These are phyloP conservation scores for Unio pictorum DNA, from an alignment of 2,888 invertebrate species.

Conservation along the genomic window DNA sequence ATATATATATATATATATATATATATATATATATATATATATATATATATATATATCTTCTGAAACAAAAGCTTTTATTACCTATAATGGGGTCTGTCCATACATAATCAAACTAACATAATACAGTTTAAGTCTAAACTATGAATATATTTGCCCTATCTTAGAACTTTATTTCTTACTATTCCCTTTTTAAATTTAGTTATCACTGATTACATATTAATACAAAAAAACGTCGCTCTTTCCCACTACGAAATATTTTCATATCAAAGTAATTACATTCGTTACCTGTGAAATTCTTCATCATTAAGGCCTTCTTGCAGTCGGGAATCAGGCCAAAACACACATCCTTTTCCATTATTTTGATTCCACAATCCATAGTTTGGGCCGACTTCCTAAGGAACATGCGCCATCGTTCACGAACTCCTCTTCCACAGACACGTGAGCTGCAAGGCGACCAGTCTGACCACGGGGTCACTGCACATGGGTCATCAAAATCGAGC, in stretches of 20 bases:
- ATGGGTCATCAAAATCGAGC: conserved; percentile 58
- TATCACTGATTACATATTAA: too few relatives aligned
- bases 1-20: too few relatives aligned
- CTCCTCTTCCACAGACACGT: conserved; percentile 81
- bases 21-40: too few relatives aligned
- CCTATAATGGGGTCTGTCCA: too few relatives aligned
- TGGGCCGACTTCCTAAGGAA: conserved; percentile 52
- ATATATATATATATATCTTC: too few relatives aligned
- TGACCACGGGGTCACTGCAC: conserved; percentile 84
- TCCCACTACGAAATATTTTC: not conserved
- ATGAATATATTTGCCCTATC: too few relatives aligned
- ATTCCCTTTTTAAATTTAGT: too few relatives aligned
- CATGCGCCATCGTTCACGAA: conserved; percentile 62
- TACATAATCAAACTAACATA: too few relatives aligned
- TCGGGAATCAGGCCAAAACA: conserved; percentile 61
- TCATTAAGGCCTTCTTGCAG: conserved; percentile 68
- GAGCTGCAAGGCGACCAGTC: conserved; percentile 88
- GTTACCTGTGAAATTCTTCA: conserved; percentile 68
- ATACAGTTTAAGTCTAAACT: too few relatives aligned
- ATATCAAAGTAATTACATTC: not conserved
- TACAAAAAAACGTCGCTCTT: too few relatives aligned
- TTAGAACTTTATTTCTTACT: too few relatives aligned
- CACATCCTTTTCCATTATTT: conserved; percentile 60
- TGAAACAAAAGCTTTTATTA: too few relatives aligned
- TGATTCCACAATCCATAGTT: conserved; percentile 49